Evolutionary conservation across 2,797 vertebrate species (phyloP).

Genomic region (Ciconia nigra): DNA sequence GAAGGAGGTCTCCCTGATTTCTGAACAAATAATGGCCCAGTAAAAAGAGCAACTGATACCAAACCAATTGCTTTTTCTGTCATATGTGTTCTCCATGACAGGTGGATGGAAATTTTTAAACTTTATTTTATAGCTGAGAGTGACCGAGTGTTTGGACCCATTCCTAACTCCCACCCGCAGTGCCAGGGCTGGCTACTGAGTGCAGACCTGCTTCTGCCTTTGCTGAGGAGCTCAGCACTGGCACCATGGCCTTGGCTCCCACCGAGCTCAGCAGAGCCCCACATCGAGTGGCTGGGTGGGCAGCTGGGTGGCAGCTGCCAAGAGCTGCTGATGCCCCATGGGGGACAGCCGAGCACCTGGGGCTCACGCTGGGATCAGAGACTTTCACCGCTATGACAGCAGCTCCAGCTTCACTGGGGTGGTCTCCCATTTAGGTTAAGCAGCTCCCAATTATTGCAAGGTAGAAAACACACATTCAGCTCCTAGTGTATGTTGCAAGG

Average conservation of each 20-base stretch:
- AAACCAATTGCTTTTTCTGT: background rate
- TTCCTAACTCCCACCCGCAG: background rate
- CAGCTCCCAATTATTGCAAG: background rate
- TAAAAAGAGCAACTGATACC: background rate
- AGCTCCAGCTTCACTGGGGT: background rate
- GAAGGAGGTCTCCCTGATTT: background rate
- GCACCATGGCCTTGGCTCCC: fast-evolving
- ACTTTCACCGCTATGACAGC: fast-evolving
- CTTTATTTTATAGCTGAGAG: no score
- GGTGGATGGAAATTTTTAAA: background rate
- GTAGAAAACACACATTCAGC: background rate
- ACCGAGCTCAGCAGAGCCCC: background rate
- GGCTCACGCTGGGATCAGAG: fast-evolving
- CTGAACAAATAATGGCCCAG: background rate
- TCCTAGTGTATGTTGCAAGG: background rate
- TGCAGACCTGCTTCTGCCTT: no score
- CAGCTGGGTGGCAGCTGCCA: background rate
- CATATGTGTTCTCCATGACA: background rate
- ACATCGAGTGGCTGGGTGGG: fast-evolving
- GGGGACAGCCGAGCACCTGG: background rate
- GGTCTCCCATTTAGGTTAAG: background rate
- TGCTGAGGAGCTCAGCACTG: background rate
- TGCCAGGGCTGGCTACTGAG: background rate
- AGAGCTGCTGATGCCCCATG: background rate
- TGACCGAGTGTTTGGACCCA: background rate